A percentile compares a stretch with the other conserved stretches of the same genome.
These are phyloP conservation scores for Limanda limanda DNA, from an alignment of 2,113 vertebrate species.

Conservation along the genomic window DNA sequence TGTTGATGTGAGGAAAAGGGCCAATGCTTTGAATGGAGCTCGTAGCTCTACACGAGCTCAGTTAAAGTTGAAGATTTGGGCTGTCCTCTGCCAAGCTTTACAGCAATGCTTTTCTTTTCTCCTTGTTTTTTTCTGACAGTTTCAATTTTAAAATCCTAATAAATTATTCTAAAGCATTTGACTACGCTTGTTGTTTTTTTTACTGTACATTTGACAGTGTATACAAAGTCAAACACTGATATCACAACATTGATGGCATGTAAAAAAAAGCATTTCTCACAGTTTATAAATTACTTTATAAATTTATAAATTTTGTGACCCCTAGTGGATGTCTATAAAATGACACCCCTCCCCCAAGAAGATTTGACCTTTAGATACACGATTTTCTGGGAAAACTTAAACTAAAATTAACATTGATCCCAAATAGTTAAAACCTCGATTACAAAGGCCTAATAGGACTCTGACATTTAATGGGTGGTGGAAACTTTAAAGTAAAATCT, in stretches of 20 bases:
- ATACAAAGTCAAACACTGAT: not conserved
- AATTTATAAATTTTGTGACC: no score
- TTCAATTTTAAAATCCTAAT: conserved; percentile 96
- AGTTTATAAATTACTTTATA: no score
- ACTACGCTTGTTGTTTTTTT: not conserved
- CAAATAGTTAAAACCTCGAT: no score
- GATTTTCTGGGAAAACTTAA: no score
- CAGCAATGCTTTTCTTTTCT: conserved; percentile 71
- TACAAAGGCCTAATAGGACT: no score
- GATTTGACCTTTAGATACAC: no score
- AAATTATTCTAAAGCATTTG: conserved; percentile 97
- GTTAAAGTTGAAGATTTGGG: conserved; percentile 66
- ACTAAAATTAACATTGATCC: no score
- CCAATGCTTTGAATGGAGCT: conserved; percentile 67
- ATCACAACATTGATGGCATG: not conserved
- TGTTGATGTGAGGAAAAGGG: conserved; percentile 74
- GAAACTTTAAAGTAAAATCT: no score
- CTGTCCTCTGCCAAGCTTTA: conserved; percentile 72
- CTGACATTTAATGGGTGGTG: no score
- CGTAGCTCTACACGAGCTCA: conserved; percentile 45
- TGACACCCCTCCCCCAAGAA: no score
- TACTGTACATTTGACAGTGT: not conserved
- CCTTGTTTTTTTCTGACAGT: conserved; percentile 87
- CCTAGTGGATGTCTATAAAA: no score
- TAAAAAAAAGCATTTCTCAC: no score